Conservation (phyloP, 2,113 vertebrate genomes). For the Variabilichromis moorii region DNA sequence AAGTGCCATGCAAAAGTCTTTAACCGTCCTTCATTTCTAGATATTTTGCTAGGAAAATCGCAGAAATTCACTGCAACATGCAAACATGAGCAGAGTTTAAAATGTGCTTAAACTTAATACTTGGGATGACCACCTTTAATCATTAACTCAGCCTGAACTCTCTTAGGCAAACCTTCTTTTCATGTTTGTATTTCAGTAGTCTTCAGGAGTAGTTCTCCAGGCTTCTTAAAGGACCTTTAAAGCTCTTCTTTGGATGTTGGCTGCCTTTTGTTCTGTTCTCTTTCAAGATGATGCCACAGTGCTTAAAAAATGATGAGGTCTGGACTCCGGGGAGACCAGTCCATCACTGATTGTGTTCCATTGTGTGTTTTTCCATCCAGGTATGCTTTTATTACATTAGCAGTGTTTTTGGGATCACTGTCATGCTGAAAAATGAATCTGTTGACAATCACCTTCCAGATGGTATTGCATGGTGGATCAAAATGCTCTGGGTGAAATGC, state of each 20-base stretch:
- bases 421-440: background rate
- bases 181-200: background rate
- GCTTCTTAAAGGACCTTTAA: rapidly evolving
- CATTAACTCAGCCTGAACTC: background rate
- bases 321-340: rapidly evolving
- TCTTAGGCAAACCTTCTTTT: background rate
- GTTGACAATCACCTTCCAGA: background rate
- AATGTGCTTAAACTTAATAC: background rate
- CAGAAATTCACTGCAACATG: background rate
- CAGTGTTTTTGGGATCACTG: background rate
- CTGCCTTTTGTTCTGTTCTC: background rate
- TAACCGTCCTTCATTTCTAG: background rate
- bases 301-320: background rate
- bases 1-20: background rate
- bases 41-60: background rate
- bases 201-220: rapidly evolving
- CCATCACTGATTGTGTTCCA: background rate
- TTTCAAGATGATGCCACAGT: background rate
- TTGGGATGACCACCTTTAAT: background rate
- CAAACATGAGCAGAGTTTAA: background rate
- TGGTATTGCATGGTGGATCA: background rate
- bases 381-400: background rate
- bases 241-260: background rate
- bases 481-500: background rate
- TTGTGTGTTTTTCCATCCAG: background rate